Conservation (phyloP, 2,888 invertebrate genomes). For the Chloroclysta siterata region DNA sequence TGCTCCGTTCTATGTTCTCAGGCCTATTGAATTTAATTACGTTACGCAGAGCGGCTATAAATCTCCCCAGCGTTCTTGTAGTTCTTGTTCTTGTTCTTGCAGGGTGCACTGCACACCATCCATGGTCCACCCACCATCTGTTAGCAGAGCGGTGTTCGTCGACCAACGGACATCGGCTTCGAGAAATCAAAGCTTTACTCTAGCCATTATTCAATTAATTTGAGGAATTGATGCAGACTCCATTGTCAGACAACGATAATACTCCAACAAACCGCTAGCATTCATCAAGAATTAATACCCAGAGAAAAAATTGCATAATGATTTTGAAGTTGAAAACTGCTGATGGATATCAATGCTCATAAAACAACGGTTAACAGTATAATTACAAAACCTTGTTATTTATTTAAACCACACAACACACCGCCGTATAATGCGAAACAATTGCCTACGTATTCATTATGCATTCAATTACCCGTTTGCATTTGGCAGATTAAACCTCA, state of each 20-base stretch:
- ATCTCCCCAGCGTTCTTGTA: conserved; percentile 16
- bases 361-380: background rate
- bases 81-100: conserved; percentile 5
- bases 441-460: conserved; percentile 37
- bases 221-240: no score
- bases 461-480: conserved; percentile 42
- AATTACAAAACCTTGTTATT: conserved; percentile 12
- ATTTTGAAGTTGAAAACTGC: no score
- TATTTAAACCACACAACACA: conserved; percentile 19
- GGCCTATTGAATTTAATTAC: conserved; percentile 22
- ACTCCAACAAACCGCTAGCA: no score
- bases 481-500: conserved; percentile 40
- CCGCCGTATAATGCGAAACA: conserved; percentile 29
- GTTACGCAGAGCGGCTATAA: conserved; percentile 14
- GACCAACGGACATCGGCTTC: no score
- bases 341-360: background rate
- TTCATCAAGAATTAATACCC: no score
- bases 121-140: background rate
- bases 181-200: no score
- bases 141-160: background rate
- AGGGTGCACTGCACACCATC: background rate
- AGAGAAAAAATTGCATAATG: no score
- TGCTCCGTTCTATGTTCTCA: background rate
- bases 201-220: no score
- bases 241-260: no score